Evolutionary conservation across 2,888 invertebrate species (phyloP), one percentile per base, ranked within the genome.

Genomic region (Ellobium chinense): DNA sequence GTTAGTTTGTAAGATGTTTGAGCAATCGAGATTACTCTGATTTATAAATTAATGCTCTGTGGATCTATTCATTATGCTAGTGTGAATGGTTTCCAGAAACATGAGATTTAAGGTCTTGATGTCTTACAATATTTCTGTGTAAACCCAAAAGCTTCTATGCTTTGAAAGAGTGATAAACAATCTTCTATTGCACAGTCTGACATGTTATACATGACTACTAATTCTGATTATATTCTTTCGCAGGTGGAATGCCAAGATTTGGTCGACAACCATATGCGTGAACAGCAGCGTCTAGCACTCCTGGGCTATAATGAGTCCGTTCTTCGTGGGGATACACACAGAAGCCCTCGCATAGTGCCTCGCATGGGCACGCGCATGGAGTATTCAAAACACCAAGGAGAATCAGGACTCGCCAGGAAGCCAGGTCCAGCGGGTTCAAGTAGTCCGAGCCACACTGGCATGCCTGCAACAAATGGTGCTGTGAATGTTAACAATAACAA

Each of bases 211-310:
- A n/a, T n/a, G n/a, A n/a, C n/a, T n/a, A n/a, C n/a, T 54, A 14
- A 14, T 54, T 54, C 18, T 54, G 9, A 54, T 54, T n/a, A n/a
- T n/a, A 7, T 65, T 60, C 27, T 24, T 37, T 2, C 24, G 7
- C 29, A 94, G 84, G 88, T 95, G 82, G 94, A 94, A 84, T 94
- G 94, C 89, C 93, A 93, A 85, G 89, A 93, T 74, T 89, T 94
- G 81, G 92, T 93, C 74, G 90, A 92, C 74, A 90, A 91, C 72
- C 93, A 93, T 87, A 82, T 88, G 65, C 84, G 84, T 74, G 82
- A 82, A 37, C 85, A 85, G 65, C 82, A 79, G 39, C 75, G 76
- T 29, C 62, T 80, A 29, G 80, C 69, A 18, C 46, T 81, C n/a
- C 82, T 81, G 4, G 78, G 72, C 18, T 74, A 78, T 62, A 81